Conservation (phyloP, 2,797 vertebrate species). For the Aythya fuligula region DNA sequence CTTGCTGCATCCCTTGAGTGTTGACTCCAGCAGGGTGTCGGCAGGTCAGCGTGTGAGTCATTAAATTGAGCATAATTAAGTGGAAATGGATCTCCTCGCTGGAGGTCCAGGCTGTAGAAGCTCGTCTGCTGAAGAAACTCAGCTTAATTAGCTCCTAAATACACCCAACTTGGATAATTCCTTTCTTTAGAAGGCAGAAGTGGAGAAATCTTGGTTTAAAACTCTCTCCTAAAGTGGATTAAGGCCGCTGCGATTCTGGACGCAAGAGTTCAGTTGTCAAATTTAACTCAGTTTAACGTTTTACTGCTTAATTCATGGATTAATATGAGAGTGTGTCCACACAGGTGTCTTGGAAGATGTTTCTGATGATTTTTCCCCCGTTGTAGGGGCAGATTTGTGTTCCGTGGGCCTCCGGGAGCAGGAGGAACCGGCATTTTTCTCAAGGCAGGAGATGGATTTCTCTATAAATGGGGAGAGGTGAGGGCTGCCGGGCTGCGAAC, state of each 20-base stretch:
- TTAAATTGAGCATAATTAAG: neutral
- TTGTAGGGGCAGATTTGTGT: neutral
- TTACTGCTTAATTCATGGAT: neutral
- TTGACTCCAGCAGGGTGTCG: neutral
- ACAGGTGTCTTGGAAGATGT: neutral
- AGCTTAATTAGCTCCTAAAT: neutral
- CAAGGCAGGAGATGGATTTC: neutral
- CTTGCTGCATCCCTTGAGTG: neutral
- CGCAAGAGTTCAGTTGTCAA: neutral
- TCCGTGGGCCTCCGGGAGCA: neutral
- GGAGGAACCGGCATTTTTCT: neutral
- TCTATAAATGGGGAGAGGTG: neutral
- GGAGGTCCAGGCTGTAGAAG: neutral
- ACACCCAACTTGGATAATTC: neutral
- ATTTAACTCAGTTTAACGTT: neutral
- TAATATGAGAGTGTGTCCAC: fast-evolving
- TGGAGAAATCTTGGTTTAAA: neutral
- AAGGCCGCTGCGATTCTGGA: neutral
- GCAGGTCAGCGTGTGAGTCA: neutral
- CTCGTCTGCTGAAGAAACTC: neutral
- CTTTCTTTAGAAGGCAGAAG: neutral
- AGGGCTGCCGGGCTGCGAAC: neutral
- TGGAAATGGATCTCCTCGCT: neutral
- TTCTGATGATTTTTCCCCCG: neutral
- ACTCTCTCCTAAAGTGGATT: neutral